Conservation (phyloP, 1,140 invertebrate species). For the Conus ventricosus region DNA sequence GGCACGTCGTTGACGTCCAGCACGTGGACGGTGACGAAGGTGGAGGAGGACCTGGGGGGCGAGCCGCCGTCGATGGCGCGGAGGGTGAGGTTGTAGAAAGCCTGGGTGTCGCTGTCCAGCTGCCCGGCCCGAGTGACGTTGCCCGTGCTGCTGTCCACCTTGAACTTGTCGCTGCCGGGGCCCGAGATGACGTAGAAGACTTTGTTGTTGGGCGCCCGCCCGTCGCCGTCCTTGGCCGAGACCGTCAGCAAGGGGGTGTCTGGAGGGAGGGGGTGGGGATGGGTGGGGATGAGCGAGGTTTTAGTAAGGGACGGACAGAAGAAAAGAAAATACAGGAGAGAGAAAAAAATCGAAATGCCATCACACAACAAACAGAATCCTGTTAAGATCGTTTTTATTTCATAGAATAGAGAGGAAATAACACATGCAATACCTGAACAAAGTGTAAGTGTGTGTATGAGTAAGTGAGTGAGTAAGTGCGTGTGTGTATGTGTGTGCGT, state of each 20-base stretch:
- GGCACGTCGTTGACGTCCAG: slow-evolving; percentile 60
- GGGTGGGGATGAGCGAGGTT: too few relatives aligned
- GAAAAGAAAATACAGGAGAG: too few relatives aligned
- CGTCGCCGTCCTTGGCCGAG: slow-evolving; percentile 85
- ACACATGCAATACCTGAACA: too few relatives aligned
- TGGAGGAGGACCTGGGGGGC: slow-evolving; percentile 37
- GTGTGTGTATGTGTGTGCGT: too few relatives aligned
- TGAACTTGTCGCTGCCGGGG: slow-evolving; percentile 54
- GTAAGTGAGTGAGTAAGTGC: too few relatives aligned
- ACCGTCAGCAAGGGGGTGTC: slow-evolving; percentile 81
- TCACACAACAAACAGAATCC: too few relatives aligned
- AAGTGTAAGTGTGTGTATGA: too few relatives aligned
- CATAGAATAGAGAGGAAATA: too few relatives aligned
- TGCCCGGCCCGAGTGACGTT: slow-evolving; percentile 51
- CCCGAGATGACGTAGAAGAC: slow-evolving; percentile 56
- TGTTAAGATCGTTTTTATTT: too few relatives aligned
- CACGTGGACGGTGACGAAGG: slow-evolving; percentile 47
- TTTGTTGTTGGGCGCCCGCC: slow-evolving; percentile 56
- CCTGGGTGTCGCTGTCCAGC: slow-evolving; percentile 53
- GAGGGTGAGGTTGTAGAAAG: slow-evolving; percentile 50
- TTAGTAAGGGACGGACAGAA: too few relatives aligned
- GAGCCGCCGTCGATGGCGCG: slow-evolving; percentile 58
- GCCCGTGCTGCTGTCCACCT: slow-evolving; percentile 56
- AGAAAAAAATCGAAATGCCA: too few relatives aligned
- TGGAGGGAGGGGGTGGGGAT: background rate